A percentile compares a stretch with the other conserved stretches of the same genome.
These are phyloP conservation scores for Mellivora capensis DNA, from an alignment of 2,113 vertebrate genomes.

Conservation along the genomic window DNA sequence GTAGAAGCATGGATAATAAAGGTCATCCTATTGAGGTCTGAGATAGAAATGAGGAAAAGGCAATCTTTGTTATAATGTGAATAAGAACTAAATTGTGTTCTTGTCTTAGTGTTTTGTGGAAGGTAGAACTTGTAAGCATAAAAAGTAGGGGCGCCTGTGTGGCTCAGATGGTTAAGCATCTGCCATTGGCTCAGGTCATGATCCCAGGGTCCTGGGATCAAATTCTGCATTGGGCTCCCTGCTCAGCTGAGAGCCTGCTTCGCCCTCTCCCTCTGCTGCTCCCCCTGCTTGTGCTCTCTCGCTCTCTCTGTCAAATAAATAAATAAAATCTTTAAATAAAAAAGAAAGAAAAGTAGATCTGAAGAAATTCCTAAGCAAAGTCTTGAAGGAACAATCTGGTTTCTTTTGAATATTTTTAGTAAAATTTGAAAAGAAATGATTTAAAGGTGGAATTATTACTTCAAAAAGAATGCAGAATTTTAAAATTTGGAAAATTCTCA, in stretches of 20 bases:
- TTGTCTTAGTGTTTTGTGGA: not conserved
- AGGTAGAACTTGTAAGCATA: not conserved
- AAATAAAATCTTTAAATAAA: too few relatives aligned
- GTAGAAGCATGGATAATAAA: not conserved
- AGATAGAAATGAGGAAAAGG: not conserved
- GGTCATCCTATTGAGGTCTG: not conserved
- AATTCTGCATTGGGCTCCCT: too few relatives aligned
- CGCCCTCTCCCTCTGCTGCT: too few relatives aligned
- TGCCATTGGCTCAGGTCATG: too few relatives aligned
- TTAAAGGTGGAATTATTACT: not conserved
- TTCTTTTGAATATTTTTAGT: not conserved
- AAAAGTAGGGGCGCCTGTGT: not conserved
- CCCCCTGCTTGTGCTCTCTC: too few relatives aligned
- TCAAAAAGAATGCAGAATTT: not conserved
- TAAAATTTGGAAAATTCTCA: not conserved
- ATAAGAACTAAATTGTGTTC: not conserved
- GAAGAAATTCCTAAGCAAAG: not conserved
- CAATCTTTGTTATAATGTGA: not conserved
- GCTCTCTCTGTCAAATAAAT: too few relatives aligned
- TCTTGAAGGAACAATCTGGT: not conserved
- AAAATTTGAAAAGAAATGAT: not conserved
- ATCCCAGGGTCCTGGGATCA: too few relatives aligned
- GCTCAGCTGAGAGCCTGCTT: too few relatives aligned
- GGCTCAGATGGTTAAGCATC: too few relatives aligned
- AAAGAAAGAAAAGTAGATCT: not conserved